phyloP scores from a whole-genome alignment of 2,113 vertebrate genomes.

The Pterocles burchelli region DNA sequence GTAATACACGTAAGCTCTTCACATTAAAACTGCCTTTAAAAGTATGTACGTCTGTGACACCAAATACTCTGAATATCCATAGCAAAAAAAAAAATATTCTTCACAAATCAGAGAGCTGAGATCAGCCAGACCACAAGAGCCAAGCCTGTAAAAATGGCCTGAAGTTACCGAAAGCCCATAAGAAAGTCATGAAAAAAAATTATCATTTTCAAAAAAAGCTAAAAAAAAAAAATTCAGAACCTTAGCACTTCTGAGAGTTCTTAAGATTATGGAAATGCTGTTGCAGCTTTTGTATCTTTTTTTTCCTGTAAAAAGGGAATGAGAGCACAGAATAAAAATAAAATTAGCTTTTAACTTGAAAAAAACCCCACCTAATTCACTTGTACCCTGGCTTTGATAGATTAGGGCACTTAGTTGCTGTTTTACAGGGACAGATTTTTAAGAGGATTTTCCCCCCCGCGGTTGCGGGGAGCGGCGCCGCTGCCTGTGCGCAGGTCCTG shows the following conservation, averaged over 20 bases:
- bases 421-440: rapidly evolving
- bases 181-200: neutral
- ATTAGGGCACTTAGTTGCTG: rapidly evolving
- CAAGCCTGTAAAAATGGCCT: neutral
- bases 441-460: rapidly evolving
- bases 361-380: rapidly evolving
- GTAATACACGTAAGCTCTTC: neutral
- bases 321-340: neutral
- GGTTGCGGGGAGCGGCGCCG: too few relatives aligned
- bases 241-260: neutral
- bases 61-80: neutral
- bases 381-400: neutral
- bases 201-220: neutral
- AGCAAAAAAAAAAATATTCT: neutral
- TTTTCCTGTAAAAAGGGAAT: neutral
- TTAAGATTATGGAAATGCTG: neutral
- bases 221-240: neutral
- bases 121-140: neutral
- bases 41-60: neutral
- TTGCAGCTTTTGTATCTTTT: neutral
- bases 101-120: neutral
- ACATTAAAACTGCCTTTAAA: neutral
- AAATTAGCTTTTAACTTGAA: neutral
- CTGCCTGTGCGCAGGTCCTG: neutral
- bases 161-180: neutral